Percentiles rank a stretch among this genome's conserved stretches.
phyloP scores from a whole-genome alignment of 2,113 vertebrate species.

The Poecile atricapillus region DNA sequence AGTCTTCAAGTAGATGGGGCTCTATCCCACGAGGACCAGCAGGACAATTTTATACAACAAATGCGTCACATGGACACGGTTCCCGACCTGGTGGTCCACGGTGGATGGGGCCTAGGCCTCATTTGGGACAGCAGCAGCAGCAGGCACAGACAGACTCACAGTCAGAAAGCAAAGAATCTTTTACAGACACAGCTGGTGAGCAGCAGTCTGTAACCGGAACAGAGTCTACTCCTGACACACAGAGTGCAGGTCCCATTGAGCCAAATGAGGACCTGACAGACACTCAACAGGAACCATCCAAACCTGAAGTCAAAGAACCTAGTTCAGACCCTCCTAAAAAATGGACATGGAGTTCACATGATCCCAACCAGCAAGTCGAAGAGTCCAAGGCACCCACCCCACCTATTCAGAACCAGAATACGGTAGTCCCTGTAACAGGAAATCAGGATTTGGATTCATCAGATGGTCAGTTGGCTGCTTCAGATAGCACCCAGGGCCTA shows the following conservation, averaged over 20 bases:
- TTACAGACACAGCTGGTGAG: conserved; percentile 63
- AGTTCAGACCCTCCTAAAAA: conserved; percentile 68
- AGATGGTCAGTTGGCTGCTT: conserved; percentile 50
- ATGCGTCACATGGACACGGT: conserved; percentile 59
- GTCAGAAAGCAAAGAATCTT: conserved; percentile 73
- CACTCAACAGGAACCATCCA: conserved; percentile 67
- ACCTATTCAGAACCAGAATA: conserved; percentile 50
- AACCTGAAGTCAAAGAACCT: conserved; percentile 68
- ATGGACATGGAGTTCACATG: conserved; percentile 74
- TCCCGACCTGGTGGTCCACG: conserved; percentile 71
- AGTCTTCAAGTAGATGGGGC: conserved; percentile 72
- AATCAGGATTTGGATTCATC: conserved; percentile 68
- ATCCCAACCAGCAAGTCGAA: conserved; percentile 67
- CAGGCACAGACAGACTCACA: conserved; percentile 69
- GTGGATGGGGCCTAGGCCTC: conserved; percentile 71
- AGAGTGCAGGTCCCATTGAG: conserved; percentile 57
- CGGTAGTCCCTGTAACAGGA: conserved; percentile 32
- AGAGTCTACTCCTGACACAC: conserved; percentile 52
- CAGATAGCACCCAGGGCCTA: conserved; percentile 64
- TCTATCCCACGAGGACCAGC: conserved; percentile 77
- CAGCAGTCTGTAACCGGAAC: conserved; percentile 67
- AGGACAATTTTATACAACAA: conserved; percentile 75
- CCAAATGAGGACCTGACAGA: conserved; percentile 63
- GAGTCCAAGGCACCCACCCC: conserved; percentile 70
- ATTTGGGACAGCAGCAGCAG: conserved; percentile 66